Percentiles rank a stretch among this genome's conserved stretches.
Evolutionary conservation across 2,797 vertebrate genomes (phyloP).

Genomic region (Linurgus olivaceus): DNA sequence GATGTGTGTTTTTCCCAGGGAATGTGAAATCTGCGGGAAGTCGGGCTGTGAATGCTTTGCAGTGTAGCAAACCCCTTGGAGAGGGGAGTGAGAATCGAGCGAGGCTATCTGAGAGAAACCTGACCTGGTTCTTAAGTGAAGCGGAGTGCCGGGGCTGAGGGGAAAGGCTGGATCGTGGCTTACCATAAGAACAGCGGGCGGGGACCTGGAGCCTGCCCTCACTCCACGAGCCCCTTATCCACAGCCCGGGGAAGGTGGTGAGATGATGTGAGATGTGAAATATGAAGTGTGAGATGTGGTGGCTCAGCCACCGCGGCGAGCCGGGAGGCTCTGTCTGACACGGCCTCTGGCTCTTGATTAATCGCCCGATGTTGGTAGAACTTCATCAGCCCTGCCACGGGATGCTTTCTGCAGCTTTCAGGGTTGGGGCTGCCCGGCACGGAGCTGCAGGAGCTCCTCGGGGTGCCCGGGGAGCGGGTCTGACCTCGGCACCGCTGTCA

Average conservation of each 20-base stretch:
- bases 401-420: neutral
- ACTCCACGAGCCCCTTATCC: neutral
- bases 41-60: neutral
- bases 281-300: neutral
- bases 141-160: neutral
- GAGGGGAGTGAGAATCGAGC: neutral
- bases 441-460: neutral
- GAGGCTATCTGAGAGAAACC: neutral
- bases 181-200: neutral
- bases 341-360: neutral
- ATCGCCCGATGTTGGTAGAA: neutral
- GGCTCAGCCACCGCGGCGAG: neutral
- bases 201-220: neutral
- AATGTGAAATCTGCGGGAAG: neutral
- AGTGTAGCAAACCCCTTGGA: neutral
- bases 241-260: neutral
- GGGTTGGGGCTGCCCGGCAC: neutral
- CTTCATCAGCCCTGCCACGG: neutral
- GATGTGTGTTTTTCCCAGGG: neutral
- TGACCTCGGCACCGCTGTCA: neutral
- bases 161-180: neutral
- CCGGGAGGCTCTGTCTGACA: neutral
- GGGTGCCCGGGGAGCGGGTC: neutral
- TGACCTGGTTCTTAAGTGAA: slow-evolving; percentile 24
- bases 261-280: neutral